A percentile compares a stretch with the other conserved stretches of the same genome.
Conservation (phyloP, 2,888 invertebrate species). For the Proisotoma minuta region DNA sequence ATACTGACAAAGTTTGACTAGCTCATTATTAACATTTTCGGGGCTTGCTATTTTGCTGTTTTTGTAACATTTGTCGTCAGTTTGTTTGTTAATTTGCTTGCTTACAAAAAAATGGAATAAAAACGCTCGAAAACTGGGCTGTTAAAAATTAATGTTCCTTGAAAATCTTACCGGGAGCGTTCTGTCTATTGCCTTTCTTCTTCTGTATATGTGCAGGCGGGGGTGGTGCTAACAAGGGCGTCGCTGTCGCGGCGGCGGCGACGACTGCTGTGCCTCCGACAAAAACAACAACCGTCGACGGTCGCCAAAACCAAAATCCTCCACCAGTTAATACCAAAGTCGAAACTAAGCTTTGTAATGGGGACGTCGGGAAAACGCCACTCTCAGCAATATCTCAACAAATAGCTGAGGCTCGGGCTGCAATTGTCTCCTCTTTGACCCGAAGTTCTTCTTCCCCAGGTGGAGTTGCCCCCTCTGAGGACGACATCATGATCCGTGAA, state of each 20-base stretch:
- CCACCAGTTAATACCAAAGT: not conserved
- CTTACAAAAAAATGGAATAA: too few species aligned
- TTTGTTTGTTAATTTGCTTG: too few species aligned
- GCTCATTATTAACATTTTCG: too few species aligned
- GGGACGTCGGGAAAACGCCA: not conserved
- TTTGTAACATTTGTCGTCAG: too few species aligned
- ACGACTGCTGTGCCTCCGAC: not conserved
- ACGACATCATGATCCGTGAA: conserved; percentile 42
- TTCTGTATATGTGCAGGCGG: conserved; percentile 13
- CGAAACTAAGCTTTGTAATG: not conserved
- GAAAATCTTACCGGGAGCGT: not conserved
- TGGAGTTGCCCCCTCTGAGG: conserved; percentile 43
- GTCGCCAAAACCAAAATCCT: too few species aligned
- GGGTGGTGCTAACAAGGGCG: too few species aligned
- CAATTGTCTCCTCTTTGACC: conserved; percentile 44
- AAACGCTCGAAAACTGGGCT: too few species aligned
- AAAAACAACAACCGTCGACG: not conserved
- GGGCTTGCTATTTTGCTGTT: too few species aligned
- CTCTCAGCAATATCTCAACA: conserved; percentile 46
- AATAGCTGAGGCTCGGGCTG: conserved; percentile 46
- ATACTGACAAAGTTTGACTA: too few species aligned
- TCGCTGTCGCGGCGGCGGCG: not conserved
- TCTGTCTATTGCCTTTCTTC: conserved; percentile 6
- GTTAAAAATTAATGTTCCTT: not conserved
- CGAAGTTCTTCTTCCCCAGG: conserved; percentile 40